Base-by-base conservation (phyloP, 2,113 vertebrate genomes). In the Chloropsis hardwickii region DNA sequence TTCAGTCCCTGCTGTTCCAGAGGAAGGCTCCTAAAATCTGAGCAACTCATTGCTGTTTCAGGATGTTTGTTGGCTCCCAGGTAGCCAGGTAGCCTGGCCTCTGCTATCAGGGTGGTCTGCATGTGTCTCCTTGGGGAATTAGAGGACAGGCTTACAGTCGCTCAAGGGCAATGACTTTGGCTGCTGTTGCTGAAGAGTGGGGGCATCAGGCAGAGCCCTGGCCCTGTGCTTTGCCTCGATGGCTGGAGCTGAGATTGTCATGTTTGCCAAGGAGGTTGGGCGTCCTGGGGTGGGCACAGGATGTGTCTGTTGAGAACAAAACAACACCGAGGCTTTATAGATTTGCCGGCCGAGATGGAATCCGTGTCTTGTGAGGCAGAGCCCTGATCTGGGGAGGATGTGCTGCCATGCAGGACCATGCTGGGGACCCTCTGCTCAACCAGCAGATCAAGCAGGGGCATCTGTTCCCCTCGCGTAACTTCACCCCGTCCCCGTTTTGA, bases 161-260 rank as follows among this genome's bases (percentile, higher is more conserved):
- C 19, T 72, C 14, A 17, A 13, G 0, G 1, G 12, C 15, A 19
- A 6, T 76, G 12, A 0, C 57, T 37, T 29, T 3, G 27, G 31
- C 42, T 1, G 2, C 29, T 44, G 21, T 21, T 51, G 40, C 22
- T 17, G 2, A 23, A 35, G 61, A 54, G 57, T 2, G 3, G 47
- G 13, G 44, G 39, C 14, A 19, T 37, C 54, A 33, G 16, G 24
- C 22, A 3, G 53, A 72, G 61, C 28, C 25, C 18, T 37, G 22
- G 35, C 47, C 45, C 69, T 8, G 13, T 11, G 50, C 44, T 94
- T 74, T n/a, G n/a, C 45, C 48, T 39, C 4, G 0, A 1, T 44
- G 35, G 39, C 44, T 11, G 85, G 45, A 61, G 58, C 70, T 40
- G 40, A 37, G 39, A 28, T 69, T 67, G 66, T 82, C 1, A 0